Evolutionary conservation across 2,888 invertebrate species (phyloP).

Genomic region (Nezara viridula): DNA sequence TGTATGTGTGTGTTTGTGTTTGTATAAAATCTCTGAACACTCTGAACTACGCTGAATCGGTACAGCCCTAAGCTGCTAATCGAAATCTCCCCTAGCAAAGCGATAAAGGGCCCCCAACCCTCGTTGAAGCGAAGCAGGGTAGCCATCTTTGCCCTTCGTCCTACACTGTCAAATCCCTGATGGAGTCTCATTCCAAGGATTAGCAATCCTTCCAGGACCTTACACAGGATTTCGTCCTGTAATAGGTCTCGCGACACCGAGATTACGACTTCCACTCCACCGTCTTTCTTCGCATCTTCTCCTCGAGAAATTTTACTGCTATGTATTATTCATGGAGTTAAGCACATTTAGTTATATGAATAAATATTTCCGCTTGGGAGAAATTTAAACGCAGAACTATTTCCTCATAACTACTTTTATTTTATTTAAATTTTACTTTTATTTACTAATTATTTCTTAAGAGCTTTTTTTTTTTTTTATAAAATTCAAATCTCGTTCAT

Average conservation of each 20-base stretch:
- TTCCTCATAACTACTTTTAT: no score
- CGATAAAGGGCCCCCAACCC: background rate
- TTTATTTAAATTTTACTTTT: no score
- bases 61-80: background rate
- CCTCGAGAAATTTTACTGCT: background rate
- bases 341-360: no score
- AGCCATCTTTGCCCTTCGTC: background rate
- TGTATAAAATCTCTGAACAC: no score
- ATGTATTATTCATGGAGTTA: background rate
- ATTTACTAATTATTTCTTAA: no score
- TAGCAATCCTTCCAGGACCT: slow-evolving; percentile 4
- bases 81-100: background rate
- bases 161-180: background rate
- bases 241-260: background rate
- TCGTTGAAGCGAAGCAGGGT: background rate
- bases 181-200: slow-evolving; percentile 23
- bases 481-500: no score
- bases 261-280: background rate
- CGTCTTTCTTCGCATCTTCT: background rate
- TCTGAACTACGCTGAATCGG: background rate
- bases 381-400: no score
- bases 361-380: no score
- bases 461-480: no score
- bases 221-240: background rate
- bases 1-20: no score